These are phyloP conservation scores for Archaeoteleia sp. DNA, from an alignment of 2,888 invertebrate species.

Conservation along the genomic window DNA sequence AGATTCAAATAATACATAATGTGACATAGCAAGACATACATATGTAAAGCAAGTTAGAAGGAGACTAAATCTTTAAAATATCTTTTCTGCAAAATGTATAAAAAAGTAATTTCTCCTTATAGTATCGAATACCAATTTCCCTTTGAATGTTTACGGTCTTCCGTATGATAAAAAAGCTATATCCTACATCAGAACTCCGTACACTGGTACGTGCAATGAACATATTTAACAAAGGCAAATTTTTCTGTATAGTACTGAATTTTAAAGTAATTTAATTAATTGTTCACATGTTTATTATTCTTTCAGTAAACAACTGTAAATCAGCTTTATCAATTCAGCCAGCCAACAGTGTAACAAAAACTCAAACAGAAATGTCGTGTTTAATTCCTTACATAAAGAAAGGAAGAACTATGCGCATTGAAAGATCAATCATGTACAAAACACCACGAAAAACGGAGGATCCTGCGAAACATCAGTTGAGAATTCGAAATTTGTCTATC, in stretches of 20 bases:
- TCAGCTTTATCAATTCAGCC: constrained; percentile 69
- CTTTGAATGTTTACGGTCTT: constrained; percentile 57
- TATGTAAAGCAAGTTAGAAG: too few relatives aligned
- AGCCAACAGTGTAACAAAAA: constrained; percentile 63
- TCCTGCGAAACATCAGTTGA: constrained; percentile 35
- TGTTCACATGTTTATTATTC: constrained; percentile 28
- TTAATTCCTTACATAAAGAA: constrained; percentile 71
- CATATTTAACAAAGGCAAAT: background rate
- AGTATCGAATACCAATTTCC: constrained; percentile 59
- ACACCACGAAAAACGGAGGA: constrained; percentile 59
- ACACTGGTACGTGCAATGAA: constrained; percentile 63
- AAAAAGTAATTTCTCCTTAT: constrained; percentile 18
- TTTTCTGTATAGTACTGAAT: background rate
- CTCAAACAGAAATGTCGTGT: constrained; percentile 63
- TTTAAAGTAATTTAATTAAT: background rate
- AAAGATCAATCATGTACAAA: constrained; percentile 71
- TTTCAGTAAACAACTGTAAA: constrained; percentile 68
- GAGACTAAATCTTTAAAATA: too few relatives aligned
- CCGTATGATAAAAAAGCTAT: constrained; percentile 60
- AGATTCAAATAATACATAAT: too few relatives aligned
- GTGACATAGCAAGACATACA: too few relatives aligned
- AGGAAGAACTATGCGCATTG: constrained; percentile 67
- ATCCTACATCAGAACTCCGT: constrained; percentile 70
- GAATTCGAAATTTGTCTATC: constrained; percentile 60
- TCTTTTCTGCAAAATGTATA: too few relatives aligned